Evolutionary conservation across 2,888 invertebrate genomes (phyloP).

Genomic region (Napeogenes sylphis): DNA sequence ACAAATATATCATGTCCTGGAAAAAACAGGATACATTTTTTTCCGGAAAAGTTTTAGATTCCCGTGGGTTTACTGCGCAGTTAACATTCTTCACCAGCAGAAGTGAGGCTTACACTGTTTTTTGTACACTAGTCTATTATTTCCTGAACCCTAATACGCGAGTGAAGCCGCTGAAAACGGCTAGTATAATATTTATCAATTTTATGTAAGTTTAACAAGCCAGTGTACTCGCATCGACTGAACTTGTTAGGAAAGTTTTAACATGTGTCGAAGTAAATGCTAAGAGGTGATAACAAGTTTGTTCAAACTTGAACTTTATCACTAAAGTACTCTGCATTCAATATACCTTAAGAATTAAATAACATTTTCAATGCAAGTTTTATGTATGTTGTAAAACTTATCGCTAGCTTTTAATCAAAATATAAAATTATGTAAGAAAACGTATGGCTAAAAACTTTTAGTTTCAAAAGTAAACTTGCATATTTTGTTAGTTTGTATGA

Average conservation of each 20-base stretch:
- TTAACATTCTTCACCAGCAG: no score
- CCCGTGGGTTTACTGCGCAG: no score
- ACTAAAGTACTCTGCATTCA: slow-evolving; percentile 6
- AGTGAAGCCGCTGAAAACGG: background rate
- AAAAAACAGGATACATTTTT: no score
- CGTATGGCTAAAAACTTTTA: no score
- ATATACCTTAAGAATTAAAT: slow-evolving; percentile 21
- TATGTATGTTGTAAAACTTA: background rate
- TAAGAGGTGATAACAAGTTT: slow-evolving; percentile 5
- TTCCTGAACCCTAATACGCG: no score
- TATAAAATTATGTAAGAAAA: no score
- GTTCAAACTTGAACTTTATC: background rate
- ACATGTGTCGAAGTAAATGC: slow-evolving; percentile 17
- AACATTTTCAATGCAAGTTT: background rate
- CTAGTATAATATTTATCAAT: background rate
- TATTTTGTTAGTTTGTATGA: background rate
- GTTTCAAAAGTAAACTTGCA: background rate
- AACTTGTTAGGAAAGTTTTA: slow-evolving; percentile 17
- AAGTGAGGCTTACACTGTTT: no score
- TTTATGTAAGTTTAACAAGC: background rate
- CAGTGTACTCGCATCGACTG: background rate
- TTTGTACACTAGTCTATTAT: no score
- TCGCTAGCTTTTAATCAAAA: no score
- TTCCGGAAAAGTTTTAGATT: no score
- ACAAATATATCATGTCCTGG: no score